Conservation (phyloP, 2,113 vertebrate species). For the Paratilapia polleni region DNA sequence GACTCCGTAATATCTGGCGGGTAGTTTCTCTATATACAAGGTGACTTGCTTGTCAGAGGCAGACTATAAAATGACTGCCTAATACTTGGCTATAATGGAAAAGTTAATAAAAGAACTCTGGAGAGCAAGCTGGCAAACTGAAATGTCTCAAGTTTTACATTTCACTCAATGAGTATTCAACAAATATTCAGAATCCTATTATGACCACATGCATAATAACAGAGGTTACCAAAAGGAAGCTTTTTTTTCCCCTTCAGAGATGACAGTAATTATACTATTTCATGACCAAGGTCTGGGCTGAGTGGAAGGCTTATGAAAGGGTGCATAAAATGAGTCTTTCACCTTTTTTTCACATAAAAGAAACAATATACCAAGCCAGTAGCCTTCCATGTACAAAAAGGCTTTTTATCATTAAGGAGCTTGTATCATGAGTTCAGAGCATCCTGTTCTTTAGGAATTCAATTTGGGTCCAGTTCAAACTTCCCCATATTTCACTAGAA, state of each 20-base stretch:
- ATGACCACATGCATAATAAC: conserved; percentile 8
- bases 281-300: background rate
- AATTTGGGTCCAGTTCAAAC: background rate
- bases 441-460: background rate
- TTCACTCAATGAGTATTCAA: conserved; percentile 7
- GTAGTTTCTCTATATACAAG: background rate
- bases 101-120: background rate
- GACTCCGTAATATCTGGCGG: background rate
- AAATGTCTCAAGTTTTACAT: conserved; percentile 23
- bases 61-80: background rate
- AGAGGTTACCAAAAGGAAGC: background rate
- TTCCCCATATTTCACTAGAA: background rate
- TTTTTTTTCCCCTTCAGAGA: background rate
- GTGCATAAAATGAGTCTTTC: conserved; percentile 4
- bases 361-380: background rate
- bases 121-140: background rate
- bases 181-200: conserved; percentile 15
- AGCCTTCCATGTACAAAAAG: background rate
- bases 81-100: background rate
- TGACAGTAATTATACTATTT: conserved; percentile 34
- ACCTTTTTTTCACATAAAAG: conserved; percentile 26
- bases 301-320: conserved; percentile 8
- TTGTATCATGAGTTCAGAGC: background rate
- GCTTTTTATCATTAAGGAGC: background rate
- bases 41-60: background rate